Evolutionary conservation across 2,113 vertebrate species (phyloP).

Genomic region (Perca fluviatilis): DNA sequence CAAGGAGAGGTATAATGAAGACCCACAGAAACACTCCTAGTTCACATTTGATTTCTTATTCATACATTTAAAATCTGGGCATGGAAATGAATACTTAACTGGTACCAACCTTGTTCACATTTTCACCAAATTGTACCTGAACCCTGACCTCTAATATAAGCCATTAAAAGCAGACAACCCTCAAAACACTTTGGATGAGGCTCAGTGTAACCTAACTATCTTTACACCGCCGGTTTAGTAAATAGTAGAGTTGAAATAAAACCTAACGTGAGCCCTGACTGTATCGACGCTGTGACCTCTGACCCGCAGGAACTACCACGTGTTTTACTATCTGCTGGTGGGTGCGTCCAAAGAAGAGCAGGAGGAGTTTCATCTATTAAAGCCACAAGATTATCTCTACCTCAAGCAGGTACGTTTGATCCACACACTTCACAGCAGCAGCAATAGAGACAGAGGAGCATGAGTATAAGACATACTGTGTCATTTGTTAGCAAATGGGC

Average conservation of each 20-base stretch:
- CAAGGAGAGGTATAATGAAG: slow-evolving; percentile 88
- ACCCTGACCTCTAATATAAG: not conserved
- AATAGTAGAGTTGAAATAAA: not conserved
- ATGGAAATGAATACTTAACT: not conserved
- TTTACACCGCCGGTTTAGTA: not conserved
- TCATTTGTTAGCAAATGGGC: not conserved
- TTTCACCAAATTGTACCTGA: not conserved
- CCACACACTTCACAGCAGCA: not conserved
- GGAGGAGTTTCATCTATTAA: slow-evolving; percentile 90
- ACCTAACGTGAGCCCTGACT: not conserved
- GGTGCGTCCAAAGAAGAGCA: slow-evolving; percentile 91
- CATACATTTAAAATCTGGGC: not conserved
- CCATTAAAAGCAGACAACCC: not conserved
- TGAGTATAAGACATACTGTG: not conserved
- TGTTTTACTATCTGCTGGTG: slow-evolving; percentile 95
- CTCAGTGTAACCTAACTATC: not conserved
- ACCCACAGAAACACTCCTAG: not conserved
- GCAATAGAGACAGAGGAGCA: not conserved
- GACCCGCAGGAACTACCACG: slow-evolving; percentile 93
- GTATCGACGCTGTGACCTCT: slow-evolving; percentile 18
- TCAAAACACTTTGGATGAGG: not conserved
- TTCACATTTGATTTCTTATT: not conserved
- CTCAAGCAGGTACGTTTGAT: slow-evolving; percentile 92
- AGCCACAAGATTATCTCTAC: slow-evolving; percentile 95
- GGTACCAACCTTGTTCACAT: not conserved